These are phyloP conservation scores for Pedionomus torquatus DNA, from an alignment of 2,113 vertebrate genomes.

Conservation along the genomic window DNA sequence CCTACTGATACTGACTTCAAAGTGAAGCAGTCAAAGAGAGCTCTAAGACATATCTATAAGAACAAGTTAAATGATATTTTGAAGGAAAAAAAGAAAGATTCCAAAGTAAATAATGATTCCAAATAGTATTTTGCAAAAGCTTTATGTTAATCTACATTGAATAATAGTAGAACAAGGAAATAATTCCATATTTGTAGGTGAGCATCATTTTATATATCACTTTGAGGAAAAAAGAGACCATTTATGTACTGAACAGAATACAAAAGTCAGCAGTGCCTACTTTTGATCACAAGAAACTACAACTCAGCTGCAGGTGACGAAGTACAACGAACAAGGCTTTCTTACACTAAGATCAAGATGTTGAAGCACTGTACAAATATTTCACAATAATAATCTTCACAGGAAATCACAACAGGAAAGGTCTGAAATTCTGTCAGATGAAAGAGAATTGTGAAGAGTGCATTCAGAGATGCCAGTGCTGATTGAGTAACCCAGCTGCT, in stretches of 20 bases:
- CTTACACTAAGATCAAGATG: background rate
- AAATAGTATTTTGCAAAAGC: background rate
- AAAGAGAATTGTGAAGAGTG: background rate
- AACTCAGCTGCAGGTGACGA: background rate
- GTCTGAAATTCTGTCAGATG: background rate
- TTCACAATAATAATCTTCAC: background rate
- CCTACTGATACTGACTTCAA: background rate
- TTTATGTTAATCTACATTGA: background rate
- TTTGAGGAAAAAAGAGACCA: background rate
- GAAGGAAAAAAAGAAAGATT: background rate
- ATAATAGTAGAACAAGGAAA: background rate
- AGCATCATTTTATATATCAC: background rate
- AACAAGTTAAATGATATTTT: background rate
- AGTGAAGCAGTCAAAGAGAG: background rate
- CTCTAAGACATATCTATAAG: fast-evolving
- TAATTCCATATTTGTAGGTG: background rate
- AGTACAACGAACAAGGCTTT: background rate
- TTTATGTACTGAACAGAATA: background rate
- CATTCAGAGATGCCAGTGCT: background rate
- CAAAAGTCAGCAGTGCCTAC: background rate
- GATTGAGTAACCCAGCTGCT: background rate
- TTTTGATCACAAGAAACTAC: background rate
- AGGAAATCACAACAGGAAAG: background rate
- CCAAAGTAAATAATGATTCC: background rate
- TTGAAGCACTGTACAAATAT: background rate